phyloP scores from a whole-genome alignment of 2,113 vertebrate species.

The Platysteira castanea region DNA sequence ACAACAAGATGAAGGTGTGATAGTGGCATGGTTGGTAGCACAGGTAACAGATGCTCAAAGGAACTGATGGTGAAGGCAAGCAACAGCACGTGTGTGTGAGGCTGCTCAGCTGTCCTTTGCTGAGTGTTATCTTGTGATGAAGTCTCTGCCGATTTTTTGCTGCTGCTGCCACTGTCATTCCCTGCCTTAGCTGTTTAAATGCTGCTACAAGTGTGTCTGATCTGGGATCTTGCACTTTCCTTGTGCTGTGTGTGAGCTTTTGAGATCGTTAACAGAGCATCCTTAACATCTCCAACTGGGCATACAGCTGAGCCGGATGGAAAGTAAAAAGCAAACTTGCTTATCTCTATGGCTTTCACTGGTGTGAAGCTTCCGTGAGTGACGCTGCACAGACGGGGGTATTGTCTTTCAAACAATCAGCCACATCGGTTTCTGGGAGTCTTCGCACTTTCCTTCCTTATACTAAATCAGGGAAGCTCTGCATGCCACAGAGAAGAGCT shows the following conservation, averaged over 20 bases:
- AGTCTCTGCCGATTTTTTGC: neutral
- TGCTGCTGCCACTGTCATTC: neutral
- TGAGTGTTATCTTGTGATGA: neutral
- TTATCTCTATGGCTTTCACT: neutral
- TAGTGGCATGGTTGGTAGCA: neutral
- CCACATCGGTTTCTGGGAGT: neutral
- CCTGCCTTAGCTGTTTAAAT: neutral
- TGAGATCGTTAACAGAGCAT: neutral
- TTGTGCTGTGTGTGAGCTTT: neutral
- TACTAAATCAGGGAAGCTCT: neutral
- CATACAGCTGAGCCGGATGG: accelerated
- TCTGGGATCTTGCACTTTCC: neutral
- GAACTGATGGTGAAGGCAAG: neutral
- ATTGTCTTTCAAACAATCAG: neutral
- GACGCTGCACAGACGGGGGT: accelerated
- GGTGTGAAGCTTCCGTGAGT: neutral
- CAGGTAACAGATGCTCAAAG: neutral
- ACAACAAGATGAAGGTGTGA: neutral
- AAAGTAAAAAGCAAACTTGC: neutral
- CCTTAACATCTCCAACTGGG: neutral
- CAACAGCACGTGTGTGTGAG: accelerated
- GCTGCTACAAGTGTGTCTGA: neutral
- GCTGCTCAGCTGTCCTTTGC: neutral
- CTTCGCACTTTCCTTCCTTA: neutral
- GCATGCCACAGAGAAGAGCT: neutral